phyloP scores from a whole-genome alignment of 2,888 invertebrate species.

The Drosophila emarginata region DNA sequence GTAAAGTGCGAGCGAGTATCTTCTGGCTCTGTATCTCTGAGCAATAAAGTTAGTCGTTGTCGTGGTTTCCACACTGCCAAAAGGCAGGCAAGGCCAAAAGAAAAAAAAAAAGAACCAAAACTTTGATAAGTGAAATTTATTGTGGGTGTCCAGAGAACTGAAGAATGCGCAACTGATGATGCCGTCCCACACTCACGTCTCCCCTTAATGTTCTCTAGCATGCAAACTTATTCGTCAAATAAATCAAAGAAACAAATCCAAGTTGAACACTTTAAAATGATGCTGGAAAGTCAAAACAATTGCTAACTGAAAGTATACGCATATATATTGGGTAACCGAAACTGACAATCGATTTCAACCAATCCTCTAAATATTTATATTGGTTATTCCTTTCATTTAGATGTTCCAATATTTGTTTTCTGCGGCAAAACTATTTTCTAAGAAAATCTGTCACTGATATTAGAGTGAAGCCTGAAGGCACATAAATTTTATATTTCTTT shows the following conservation, averaged over 20 bases:
- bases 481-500: no score
- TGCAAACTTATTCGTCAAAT: slow-evolving; percentile 37
- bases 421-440: no score
- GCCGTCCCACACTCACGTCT: slow-evolving; percentile 2
- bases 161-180: slow-evolving; percentile 57
- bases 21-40: slow-evolving; percentile 53
- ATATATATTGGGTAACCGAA: no score
- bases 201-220: slow-evolving; percentile 52
- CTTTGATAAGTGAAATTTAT: slow-evolving; percentile 75
- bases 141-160: slow-evolving; percentile 49
- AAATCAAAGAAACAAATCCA: slow-evolving; percentile 24
- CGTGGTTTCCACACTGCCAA: slow-evolving; percentile 21
- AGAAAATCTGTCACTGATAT: no score
- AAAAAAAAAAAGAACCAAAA: slow-evolving; percentile 40
- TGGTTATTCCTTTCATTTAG: no score
- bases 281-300: not conserved
- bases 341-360: not conserved
- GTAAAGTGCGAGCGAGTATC: slow-evolving; percentile 31
- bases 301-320: not conserved
- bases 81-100: slow-evolving; percentile 18
- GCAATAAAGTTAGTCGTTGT: slow-evolving; percentile 66
- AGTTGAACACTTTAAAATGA: not conserved
- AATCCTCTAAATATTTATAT: no score
- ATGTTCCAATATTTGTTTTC: no score
- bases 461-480: no score